A percentile compares a stretch with the other conserved stretches of the same genome.
Conservation (phyloP, 92 coral and sea anemone species). For the Epizoanthus stellaris region DNA sequence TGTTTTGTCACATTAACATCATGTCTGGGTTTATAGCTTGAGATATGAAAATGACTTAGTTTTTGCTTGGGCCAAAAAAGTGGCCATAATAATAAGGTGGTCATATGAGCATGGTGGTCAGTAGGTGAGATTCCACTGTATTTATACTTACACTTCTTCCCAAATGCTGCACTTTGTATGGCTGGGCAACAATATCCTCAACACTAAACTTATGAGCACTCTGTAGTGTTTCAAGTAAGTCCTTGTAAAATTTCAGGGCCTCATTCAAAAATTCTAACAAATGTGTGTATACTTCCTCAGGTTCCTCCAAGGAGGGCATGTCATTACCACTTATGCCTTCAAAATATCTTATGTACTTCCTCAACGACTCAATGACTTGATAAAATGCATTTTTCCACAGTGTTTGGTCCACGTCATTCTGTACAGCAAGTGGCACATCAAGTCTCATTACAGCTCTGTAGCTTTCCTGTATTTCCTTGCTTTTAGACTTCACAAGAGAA, state of each 20-base stretch:
- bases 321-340: constrained; percentile 37
- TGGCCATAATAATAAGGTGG: no score
- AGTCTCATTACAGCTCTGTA: constrained; percentile 84
- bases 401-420: constrained; percentile 82
- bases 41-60: no score
- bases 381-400: constrained; percentile 93
- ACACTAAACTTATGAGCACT: constrained; percentile 63
- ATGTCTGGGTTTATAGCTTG: no score
- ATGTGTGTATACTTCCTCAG: constrained; percentile 65
- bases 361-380: constrained; percentile 87
- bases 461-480: constrained; percentile 84
- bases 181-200: constrained; percentile 69
- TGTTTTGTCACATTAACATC: no score
- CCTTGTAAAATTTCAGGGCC: constrained; percentile 66
- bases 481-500: constrained; percentile 56
- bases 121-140: neutral
- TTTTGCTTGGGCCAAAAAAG: no score
- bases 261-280: constrained; percentile 64
- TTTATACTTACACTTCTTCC: constrained; percentile 74
- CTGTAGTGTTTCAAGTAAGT: constrained; percentile 73
- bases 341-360: constrained; percentile 61
- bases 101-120: no score
- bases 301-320: constrained; percentile 33
- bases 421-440: constrained; percentile 77
- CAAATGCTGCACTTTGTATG: constrained; percentile 71